A percentile compares a stretch with the other conserved stretches of the same genome.
Evolutionary conservation across 2,113 vertebrate species (phyloP).

Genomic region (Plecotus auritus): DNA sequence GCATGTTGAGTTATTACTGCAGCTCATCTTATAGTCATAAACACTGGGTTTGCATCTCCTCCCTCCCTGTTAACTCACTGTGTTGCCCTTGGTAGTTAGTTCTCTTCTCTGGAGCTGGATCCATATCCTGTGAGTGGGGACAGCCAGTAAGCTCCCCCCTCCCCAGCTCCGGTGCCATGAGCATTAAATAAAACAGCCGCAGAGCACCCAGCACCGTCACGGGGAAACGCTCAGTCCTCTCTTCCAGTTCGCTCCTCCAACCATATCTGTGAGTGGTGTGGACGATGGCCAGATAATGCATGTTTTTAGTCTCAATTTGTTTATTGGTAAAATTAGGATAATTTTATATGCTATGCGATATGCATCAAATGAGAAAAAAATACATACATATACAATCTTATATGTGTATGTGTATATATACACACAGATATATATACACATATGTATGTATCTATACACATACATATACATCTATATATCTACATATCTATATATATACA

Average conservation of each 20-base stretch:
- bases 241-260: background rate
- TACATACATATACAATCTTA: background rate
- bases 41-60: background rate
- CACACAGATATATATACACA: background rate
- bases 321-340: background rate
- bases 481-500: background rate
- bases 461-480: no score
- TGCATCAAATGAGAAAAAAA: background rate
- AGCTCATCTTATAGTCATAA: background rate
- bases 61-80: background rate
- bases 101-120: background rate
- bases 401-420: background rate
- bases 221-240: background rate
- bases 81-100: background rate
- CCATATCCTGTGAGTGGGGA: background rate
- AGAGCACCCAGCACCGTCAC: background rate
- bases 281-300: background rate
- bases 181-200: background rate
- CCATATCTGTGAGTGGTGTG: background rate
- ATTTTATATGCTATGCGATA: background rate
- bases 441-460: background rate
- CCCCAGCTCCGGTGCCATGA: accelerated
- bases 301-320: background rate
- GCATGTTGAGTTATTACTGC: background rate
- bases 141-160: background rate